phyloP scores from a whole-genome alignment of 1,140 invertebrate genomes.

The Olivierus martensii region DNA sequence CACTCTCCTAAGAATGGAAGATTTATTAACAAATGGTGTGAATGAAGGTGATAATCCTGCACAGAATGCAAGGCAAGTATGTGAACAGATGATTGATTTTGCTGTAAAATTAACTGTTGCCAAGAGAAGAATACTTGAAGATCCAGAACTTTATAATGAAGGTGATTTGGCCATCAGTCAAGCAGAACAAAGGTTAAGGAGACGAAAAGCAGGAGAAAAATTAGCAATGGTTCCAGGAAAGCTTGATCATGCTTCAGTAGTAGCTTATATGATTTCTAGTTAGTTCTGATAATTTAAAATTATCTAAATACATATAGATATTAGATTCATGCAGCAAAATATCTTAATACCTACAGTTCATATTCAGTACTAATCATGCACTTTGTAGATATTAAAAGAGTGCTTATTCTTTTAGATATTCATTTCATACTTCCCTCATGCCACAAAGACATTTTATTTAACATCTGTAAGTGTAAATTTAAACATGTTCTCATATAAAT shows the following conservation, averaged over 20 bases:
- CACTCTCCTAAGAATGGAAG: slow-evolving; percentile 61
- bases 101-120: slow-evolving; percentile 49
- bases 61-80: slow-evolving; percentile 45
- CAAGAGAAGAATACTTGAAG: slow-evolving; percentile 61
- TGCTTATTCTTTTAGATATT: no score
- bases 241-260: slow-evolving; percentile 67
- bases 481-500: no score
- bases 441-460: no score
- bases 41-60: slow-evolving; percentile 37
- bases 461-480: no score
- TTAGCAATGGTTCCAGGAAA: slow-evolving; percentile 70
- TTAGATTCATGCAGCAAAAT: no score
- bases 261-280: slow-evolving; percentile 16
- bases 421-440: no score
- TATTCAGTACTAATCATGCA: no score
- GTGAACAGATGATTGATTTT: slow-evolving; percentile 62
- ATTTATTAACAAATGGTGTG: slow-evolving; percentile 56
- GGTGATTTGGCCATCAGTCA: slow-evolving; percentile 31
- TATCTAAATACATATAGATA: not conserved
- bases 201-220: slow-evolving; percentile 55
- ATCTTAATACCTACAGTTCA: no score
- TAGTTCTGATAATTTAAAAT: not conserved
- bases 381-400: no score
- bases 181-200: slow-evolving; percentile 38
- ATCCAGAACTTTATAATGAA: slow-evolving; percentile 58